Evolutionary conservation across 2,888 invertebrate species (phyloP).

Genomic region (Chaetogeoica ovagalla): DNA sequence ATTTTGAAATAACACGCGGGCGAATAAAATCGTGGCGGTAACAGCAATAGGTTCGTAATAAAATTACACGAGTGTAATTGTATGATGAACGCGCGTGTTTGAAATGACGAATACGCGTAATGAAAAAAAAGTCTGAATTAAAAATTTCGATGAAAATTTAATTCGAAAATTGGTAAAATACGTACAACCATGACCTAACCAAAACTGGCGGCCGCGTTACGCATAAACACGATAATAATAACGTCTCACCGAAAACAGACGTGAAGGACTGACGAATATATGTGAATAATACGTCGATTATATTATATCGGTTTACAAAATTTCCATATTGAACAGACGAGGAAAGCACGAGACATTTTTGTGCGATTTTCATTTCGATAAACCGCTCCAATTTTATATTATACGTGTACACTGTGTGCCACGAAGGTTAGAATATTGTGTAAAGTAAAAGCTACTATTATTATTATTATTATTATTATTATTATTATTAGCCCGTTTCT

Average conservation of each 20-base stretch:
- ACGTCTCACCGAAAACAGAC: background rate
- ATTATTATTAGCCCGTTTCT: background rate
- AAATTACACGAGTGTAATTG: too few relatives aligned
- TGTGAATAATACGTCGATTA: background rate
- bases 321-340: background rate
- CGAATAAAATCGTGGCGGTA: too few relatives aligned
- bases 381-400: background rate
- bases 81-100: too few relatives aligned
- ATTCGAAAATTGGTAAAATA: background rate
- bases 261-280: background rate
- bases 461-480: background rate
- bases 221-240: conserved; percentile 2
- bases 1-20: too few relatives aligned
- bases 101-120: too few relatives aligned
- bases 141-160: background rate
- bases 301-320: background rate
- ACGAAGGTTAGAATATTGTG: background rate
- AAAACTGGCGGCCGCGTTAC: background rate
- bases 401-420: background rate
- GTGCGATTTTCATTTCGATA: background rate
- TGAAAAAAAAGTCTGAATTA: too few relatives aligned
- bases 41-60: too few relatives aligned
- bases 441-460: background rate
- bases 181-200: background rate
- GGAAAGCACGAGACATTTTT: background rate